Conservation (phyloP, 2,113 vertebrate genomes). For the Cyphomyrus discorhynchus region DNA sequence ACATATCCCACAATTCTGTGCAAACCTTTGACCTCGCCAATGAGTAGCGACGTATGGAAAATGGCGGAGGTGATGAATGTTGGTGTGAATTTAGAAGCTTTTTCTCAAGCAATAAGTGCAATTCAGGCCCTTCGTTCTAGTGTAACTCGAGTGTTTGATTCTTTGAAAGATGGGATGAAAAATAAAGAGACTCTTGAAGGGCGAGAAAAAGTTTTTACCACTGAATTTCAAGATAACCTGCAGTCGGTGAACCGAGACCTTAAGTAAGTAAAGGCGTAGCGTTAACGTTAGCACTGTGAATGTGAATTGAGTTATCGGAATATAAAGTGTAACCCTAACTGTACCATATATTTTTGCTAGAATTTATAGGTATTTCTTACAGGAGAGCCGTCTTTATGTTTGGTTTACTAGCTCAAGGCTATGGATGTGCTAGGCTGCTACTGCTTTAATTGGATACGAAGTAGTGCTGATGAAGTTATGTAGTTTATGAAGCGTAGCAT, state of each 20-base stretch:
- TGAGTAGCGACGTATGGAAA: conserved; percentile 25
- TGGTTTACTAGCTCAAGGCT: background rate
- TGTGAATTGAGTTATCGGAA: background rate
- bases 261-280: conserved; percentile 67
- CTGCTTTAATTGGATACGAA: background rate
- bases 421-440: background rate
- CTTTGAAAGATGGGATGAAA: conserved; percentile 91
- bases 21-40: background rate
- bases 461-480: background rate
- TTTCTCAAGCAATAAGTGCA: conserved; percentile 85
- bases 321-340: background rate
- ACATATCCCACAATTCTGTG: background rate
- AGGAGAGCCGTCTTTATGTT: background rate
- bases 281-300: background rate
- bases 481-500: background rate
- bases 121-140: conserved; percentile 93
- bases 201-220: conserved; percentile 83
- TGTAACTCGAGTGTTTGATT: conserved; percentile 91
- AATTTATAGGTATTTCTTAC: background rate
- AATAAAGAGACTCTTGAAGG: conserved; percentile 86
- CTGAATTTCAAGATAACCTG: conserved; percentile 88
- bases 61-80: conserved; percentile 87
- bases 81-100: conserved; percentile 91
- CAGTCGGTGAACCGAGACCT: conserved; percentile 92
- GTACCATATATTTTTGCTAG: background rate